Conservation (phyloP, 2,888 invertebrate species). For the Drosophila prostipennis region DNA sequence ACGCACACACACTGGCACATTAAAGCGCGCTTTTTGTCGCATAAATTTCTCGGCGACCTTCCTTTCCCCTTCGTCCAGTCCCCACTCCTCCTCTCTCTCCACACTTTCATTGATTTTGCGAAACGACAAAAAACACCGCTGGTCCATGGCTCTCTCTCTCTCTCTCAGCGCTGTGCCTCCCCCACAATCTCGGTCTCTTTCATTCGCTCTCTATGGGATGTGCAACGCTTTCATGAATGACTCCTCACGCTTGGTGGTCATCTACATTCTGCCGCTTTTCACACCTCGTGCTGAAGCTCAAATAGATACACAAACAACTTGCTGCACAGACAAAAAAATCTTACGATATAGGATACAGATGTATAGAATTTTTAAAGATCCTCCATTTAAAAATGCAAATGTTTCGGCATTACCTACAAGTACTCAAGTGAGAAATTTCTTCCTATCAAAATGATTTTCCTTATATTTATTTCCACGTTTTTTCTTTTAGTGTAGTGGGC, state of each 20-base stretch:
- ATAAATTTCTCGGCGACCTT: constrained; percentile 60
- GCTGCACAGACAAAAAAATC: background rate
- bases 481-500: background rate
- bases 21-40: constrained; percentile 52
- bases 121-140: constrained; percentile 15
- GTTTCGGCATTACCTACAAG: no score
- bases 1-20: constrained; percentile 3
- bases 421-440: no score
- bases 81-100: background rate
- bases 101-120: constrained; percentile 58
- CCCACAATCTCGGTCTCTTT: constrained; percentile 15
- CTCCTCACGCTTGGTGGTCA: constrained; percentile 40
- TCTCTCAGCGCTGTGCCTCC: constrained; percentile 2
- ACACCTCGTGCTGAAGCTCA: constrained; percentile 52
- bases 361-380: no score
- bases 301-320: constrained; percentile 49
- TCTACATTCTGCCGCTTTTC: constrained; percentile 48
- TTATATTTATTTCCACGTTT: background rate
- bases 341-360: background rate
- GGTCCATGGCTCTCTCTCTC: constrained; percentile 14
- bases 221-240: constrained; percentile 67
- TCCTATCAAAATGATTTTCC: background rate
- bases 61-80: constrained; percentile 37
- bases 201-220: constrained; percentile 13
- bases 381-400: no score